Conservation (phyloP, 2,113 vertebrate genomes). For the Gorilla gorilla region DNA sequence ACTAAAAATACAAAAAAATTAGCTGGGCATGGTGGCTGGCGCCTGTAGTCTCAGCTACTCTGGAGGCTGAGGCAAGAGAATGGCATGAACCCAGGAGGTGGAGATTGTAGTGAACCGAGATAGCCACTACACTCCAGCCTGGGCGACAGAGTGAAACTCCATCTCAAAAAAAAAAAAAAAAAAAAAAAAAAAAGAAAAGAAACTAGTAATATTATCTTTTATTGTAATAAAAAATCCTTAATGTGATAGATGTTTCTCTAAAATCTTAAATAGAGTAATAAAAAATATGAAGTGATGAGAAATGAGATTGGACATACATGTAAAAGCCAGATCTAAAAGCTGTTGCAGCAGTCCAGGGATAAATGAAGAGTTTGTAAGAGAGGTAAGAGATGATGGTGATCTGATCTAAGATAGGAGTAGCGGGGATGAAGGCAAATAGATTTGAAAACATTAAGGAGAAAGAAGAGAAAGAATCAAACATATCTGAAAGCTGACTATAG, state of each 20-base stretch:
- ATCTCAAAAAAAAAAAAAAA: no score
- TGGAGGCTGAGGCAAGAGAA: no score
- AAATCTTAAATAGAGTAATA: conserved; percentile 29
- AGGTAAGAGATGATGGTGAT: not conserved
- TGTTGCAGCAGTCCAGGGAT: not conserved
- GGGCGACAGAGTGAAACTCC: no score
- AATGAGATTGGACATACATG: not conserved
- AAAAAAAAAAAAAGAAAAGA: no score
- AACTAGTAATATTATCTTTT: not conserved
- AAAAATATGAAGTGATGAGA: not conserved
- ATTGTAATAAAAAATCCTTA: not conserved
- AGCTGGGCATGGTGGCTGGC: no score
- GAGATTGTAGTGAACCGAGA: no score
- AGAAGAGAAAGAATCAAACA: not conserved
- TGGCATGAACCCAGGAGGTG: no score
- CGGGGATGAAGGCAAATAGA: not conserved
- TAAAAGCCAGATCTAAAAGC: no score
- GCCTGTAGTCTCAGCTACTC: no score
- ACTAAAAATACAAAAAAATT: no score
- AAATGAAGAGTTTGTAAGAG: no score
- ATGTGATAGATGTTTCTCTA: not conserved
- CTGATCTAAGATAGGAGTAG: not conserved
- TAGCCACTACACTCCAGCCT: no score
- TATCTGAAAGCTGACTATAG: not conserved
- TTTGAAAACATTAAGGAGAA: not conserved